phyloP scores from a whole-genome alignment of 2,888 invertebrate species.

The Acronicta psi region DNA sequence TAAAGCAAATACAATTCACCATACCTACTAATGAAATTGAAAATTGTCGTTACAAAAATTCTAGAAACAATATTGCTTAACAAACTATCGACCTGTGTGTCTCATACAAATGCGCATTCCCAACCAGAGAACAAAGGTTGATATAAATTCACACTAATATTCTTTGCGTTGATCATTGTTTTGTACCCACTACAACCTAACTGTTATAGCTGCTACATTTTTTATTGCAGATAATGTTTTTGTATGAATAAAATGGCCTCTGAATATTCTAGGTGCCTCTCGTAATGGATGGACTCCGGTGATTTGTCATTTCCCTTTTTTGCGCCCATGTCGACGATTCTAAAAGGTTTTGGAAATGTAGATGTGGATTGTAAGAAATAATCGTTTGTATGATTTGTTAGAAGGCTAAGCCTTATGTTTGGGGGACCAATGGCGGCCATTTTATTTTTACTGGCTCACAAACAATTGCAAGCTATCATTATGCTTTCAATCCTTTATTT shows the following conservation, averaged over 20 bases:
- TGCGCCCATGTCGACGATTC: slow-evolving; percentile 18
- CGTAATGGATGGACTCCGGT: slow-evolving; percentile 22
- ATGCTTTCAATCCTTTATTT: not conserved
- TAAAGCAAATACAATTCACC: too few species aligned
- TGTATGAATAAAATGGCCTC: slow-evolving; percentile 22
- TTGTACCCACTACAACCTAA: slow-evolving; percentile 50
- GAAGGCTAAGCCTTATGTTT: not conserved
- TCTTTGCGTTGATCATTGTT: slow-evolving; percentile 69
- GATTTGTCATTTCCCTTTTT: slow-evolving; percentile 46
- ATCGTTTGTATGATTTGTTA: slow-evolving; percentile 1
- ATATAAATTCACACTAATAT: slow-evolving; percentile 73
- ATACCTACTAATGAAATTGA: too few species aligned
- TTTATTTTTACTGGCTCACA: not conserved
- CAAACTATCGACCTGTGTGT: slow-evolving; percentile 39
- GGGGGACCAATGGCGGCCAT: too few species aligned
- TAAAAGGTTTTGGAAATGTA: slow-evolving; percentile 35
- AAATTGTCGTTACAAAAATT: not conserved
- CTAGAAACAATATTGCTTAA: not conserved
- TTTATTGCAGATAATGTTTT: slow-evolving; percentile 34
- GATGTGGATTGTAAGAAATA: slow-evolving; percentile 24
- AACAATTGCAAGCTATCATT: not conserved
- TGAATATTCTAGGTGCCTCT: slow-evolving; percentile 29
- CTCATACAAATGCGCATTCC: slow-evolving; percentile 61
- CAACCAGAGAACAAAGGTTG: slow-evolving; percentile 67
- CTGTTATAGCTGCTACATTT: slow-evolving; percentile 39